Conservation (phyloP, 2,888 invertebrate species). For the Colletes collaris region DNA sequence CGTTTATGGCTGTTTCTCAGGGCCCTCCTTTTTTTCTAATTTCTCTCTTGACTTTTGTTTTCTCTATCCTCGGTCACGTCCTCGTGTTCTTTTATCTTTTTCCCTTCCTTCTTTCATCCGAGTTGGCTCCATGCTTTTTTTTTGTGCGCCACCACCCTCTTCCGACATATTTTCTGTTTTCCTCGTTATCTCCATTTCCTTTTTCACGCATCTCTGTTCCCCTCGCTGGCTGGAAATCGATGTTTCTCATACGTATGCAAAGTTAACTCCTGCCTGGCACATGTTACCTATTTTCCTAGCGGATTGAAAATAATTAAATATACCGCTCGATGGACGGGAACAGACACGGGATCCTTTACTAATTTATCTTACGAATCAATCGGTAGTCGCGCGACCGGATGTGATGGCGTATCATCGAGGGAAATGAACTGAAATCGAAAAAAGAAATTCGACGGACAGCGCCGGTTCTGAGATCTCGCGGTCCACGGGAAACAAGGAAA, state of each 20-base stretch:
- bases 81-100: constrained; percentile 3
- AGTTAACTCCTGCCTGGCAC: no score
- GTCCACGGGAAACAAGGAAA: constrained; percentile 38
- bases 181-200: no score
- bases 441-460: constrained; percentile 30
- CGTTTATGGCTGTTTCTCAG: not conserved
- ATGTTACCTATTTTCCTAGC: no score
- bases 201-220: no score
- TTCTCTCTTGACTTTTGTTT: not conserved
- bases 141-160: no score
- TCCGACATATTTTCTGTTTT: no score
- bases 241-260: no score
- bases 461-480: constrained; percentile 8
- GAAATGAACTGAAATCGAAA: constrained; percentile 60
- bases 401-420: constrained; percentile 52
- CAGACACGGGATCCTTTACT: no score
- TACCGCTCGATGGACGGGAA: no score
- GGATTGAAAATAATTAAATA: no score
- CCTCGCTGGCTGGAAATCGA: no score
- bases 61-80: constrained; percentile 8
- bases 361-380: constrained; percentile 10
- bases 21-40: not conserved
- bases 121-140: no score
- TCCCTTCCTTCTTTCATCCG: not conserved
- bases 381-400: not conserved